Conservation (phyloP, 1,140 invertebrate genomes). For the Metopolophium dirhodum region DNA sequence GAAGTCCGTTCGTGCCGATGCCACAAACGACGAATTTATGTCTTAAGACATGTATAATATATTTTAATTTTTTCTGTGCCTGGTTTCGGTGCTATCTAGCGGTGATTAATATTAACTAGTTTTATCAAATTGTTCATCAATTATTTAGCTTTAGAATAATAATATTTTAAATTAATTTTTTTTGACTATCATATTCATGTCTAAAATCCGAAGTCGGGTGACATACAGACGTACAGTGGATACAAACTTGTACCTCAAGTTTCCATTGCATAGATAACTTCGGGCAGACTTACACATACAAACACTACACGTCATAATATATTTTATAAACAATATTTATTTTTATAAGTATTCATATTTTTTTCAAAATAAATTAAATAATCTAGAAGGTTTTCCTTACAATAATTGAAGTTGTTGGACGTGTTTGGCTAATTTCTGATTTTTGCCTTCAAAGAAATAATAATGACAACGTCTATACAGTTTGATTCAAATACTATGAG, state of each 20-base stretch:
- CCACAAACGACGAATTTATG: background rate
- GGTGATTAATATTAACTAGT: background rate
- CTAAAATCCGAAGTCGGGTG: background rate
- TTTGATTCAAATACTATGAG: slow-evolving; percentile 36
- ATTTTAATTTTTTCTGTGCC: background rate
- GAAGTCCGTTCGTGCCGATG: background rate
- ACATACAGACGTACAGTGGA: background rate
- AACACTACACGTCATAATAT: too few relatives aligned
- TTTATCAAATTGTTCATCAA: background rate
- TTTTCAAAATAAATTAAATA: background rate
- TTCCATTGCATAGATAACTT: background rate
- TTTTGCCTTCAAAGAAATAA: background rate
- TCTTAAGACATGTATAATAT: background rate
- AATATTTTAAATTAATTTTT: background rate
- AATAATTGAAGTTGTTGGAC: background rate
- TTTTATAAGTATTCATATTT: too few relatives aligned
- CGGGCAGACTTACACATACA: background rate
- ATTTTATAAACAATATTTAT: too few relatives aligned
- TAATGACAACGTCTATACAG: slow-evolving; percentile 17
- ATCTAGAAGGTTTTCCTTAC: background rate
- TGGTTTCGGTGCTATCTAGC: background rate
- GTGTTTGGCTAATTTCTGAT: background rate
- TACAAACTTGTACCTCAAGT: background rate
- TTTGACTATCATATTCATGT: background rate
- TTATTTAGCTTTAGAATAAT: too few relatives aligned